Evolutionary conservation across 2,888 invertebrate genomes (phyloP), one percentile per base, ranked within the genome.

Genomic region (Deilephila porcellus): DNA sequence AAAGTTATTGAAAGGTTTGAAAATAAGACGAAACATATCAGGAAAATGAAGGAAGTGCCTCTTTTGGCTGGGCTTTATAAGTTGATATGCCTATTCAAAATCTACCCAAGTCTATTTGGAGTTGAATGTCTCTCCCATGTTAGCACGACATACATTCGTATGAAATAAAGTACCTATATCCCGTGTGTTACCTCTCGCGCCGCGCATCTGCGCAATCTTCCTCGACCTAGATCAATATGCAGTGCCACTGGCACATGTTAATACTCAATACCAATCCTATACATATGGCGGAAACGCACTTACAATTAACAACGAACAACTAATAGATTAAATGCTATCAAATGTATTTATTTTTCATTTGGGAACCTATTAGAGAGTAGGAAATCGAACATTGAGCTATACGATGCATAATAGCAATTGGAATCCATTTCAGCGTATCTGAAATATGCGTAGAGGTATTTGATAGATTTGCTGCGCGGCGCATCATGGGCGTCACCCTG

Each of bases 121-220:
- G n/a, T 56, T 56, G n/a, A n/a, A 56, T 56, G 19, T 56, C n/a
- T 17, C 17, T n/a, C 56, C 56, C 56, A 56, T 6, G 56, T 56
- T 45, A 14, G 11, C 45, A 45, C 45, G 11, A 56, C 56, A 56
- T n/a, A 56, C 4, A n/a, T 56, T 19, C 56, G 56, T n/a, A n/a
- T n/a, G 56, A 56, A 56, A 56, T 56, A 19, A 56, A 56, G n/a
- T 56, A 56, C 19, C n/a, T 5, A 56, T 56, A 56, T 56, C 56
- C 53, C n/a, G 19, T 19, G 14, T 17, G n/a, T 17, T n/a, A 56
- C 56, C 56, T 56, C 56, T 56, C 56, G 56, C 56, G 56, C 56
- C n/a, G 56, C 56, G 56, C 56, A 56, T 56, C 56, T 56, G 56
- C 56, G 56, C 56, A 56, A 56, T 56, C 56, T n/a, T 56, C 56